Evolutionary conservation across 2,113 vertebrate species (phyloP), one percentile per base, ranked within the genome.

Genomic region (Deroptyus accipitrinus): DNA sequence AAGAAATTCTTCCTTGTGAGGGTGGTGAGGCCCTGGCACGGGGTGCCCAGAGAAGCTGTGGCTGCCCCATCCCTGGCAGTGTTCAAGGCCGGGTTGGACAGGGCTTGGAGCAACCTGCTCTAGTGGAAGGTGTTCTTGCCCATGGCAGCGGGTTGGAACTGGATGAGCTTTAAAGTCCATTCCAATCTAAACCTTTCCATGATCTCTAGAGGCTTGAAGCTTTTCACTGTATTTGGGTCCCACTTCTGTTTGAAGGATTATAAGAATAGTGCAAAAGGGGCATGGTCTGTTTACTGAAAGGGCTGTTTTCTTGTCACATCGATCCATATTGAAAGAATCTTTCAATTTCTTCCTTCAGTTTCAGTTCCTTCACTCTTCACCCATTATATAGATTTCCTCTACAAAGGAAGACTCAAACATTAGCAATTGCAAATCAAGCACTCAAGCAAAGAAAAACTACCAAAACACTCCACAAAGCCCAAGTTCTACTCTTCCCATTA

Each of bases 401-500:
- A 0, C 0, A 4, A 9, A 35, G 9, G 23, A 68, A 54, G 31
- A 24, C 15, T 22, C 30, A 3, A 16, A n/a, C 35, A 19, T 16
- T 0, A 37, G 8, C 42, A 44, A 37, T 8, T 23, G 49, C 12
- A 23, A 10, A 70, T 19, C 18, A 17, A 41, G 5, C 72, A 24
- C 27, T 28, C 16, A 1, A 33, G 37, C 5, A 9, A 7, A 30
- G 22, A 15, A 22, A 19, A 41, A 5, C 8, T 4, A 41, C 13
- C 25, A 0, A 13, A 28, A 9, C 16, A 7, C 37, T 19, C 18
- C 16, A 15, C 11, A 46, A 30, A 54, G 1, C 4, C 37, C 1
- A 1, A 17, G 3, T 19, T 18, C 2, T 1, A 11, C 25, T 27
- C 28, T 33, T 31, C 13, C 8, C 7, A 1, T 5, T 3, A 1